Evolutionary conservation across 2,888 invertebrate species (phyloP).

Genomic region (Leptogaster cylindrica): DNA sequence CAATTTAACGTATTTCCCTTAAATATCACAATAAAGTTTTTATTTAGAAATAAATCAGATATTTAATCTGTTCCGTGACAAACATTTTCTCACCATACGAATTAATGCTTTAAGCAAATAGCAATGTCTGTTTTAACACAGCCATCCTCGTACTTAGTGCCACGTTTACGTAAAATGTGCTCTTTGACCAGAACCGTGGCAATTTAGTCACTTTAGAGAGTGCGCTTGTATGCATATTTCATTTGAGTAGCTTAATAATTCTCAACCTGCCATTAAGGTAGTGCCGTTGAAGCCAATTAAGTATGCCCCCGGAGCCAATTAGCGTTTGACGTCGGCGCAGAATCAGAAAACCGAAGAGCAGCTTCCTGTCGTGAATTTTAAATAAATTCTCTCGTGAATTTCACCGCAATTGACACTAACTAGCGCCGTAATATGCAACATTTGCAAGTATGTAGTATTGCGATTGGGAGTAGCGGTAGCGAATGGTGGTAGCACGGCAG

Average conservation of each 20-base stretch:
- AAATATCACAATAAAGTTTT: too few species aligned
- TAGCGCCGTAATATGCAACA: constrained; percentile 27
- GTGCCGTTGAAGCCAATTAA: constrained; percentile 13
- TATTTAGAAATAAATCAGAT: too few species aligned
- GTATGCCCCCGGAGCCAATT: constrained; percentile 21
- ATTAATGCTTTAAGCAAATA: too few species aligned
- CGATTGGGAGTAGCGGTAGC: constrained; percentile 17
- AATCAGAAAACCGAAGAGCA: not conserved
- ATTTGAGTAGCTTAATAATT: constrained; percentile 16
- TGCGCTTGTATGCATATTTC: too few species aligned
- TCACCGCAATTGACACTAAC: constrained; percentile 16
- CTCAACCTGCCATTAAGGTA: not conserved
- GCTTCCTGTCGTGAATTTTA: constrained; percentile 29
- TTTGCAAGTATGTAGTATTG: constrained; percentile 28
- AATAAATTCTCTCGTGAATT: constrained; percentile 3
- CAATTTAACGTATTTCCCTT: too few species aligned
- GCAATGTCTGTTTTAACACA: too few species aligned
- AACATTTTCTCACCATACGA: too few species aligned
- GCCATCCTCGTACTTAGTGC: too few species aligned
- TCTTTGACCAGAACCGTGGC: too few species aligned
- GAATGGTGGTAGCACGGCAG: constrained; percentile 41
- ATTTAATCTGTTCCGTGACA: too few species aligned
- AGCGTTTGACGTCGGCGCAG: constrained; percentile 24
- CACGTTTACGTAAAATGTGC: too few species aligned
- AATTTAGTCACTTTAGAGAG: too few species aligned